Evolutionary conservation across 2,113 vertebrate genomes (phyloP).

Genomic region (Megaptera novaeangliae): DNA sequence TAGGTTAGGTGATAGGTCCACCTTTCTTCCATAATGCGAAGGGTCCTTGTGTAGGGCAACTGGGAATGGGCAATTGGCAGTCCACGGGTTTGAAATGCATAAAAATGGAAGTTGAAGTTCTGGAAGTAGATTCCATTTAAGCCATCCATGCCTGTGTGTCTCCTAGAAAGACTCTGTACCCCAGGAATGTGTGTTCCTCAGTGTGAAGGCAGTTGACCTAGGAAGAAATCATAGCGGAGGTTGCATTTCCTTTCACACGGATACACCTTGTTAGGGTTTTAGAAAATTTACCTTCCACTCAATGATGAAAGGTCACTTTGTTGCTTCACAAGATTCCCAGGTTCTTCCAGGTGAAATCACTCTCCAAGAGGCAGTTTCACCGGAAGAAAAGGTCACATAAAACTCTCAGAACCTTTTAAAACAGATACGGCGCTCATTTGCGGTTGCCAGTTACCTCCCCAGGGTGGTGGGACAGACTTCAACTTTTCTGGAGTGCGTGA

Average conservation of each 20-base stretch:
- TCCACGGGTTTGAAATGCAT: not conserved
- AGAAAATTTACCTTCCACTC: not conserved
- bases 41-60: not conserved
- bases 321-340: not conserved
- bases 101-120: not conserved
- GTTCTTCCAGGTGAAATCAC: not conserved
- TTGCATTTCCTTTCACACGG: not conserved
- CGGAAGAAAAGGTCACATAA: not conserved
- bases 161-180: not conserved
- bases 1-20: accelerated
- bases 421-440: accelerated
- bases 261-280: not conserved
- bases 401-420: not conserved
- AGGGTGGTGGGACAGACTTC: not conserved
- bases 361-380: not conserved
- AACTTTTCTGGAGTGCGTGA: not conserved
- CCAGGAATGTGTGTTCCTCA: not conserved
- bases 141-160: not conserved
- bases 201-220: not conserved
- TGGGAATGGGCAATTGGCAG: not conserved
- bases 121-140: not conserved
- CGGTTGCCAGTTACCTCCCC: not conserved
- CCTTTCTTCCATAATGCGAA: not conserved
- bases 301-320: not conserved
- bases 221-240: not conserved